Evolutionary conservation across 2,113 vertebrate genomes (phyloP).

Genomic region (Nerophis lumbriciformis): DNA sequence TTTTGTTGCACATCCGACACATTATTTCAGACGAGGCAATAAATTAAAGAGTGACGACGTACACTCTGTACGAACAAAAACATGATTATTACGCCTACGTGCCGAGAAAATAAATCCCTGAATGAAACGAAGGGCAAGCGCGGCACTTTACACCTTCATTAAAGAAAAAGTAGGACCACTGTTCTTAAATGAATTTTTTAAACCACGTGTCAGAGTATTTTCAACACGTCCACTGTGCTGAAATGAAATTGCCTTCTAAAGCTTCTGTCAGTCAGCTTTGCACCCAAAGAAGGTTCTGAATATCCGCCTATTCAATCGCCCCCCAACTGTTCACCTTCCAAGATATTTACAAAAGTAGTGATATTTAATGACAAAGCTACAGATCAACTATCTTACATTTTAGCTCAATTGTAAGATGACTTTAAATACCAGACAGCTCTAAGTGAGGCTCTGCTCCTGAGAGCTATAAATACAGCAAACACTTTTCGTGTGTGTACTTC

Average conservation of each 20-base stretch:
- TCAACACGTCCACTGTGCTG: background rate
- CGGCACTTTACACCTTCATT: constrained; percentile 13
- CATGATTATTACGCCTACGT: constrained; percentile 22
- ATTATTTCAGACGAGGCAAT: constrained; percentile 37
- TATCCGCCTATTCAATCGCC: constrained; percentile 2
- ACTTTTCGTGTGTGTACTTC: background rate
- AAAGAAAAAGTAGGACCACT: constrained; percentile 20
- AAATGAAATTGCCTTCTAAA: background rate
- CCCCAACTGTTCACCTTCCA: constrained; percentile 19
- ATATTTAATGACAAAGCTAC: constrained; percentile 11
- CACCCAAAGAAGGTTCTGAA: background rate
- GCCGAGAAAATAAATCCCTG: constrained; percentile 23
- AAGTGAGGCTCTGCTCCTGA: constrained; percentile 17
- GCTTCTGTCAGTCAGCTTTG: background rate
- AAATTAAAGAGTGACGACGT: constrained; percentile 30
- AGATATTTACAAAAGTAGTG: constrained; percentile 21
- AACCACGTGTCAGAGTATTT: background rate
- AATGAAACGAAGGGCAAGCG: constrained; percentile 27
- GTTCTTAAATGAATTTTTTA: background rate
- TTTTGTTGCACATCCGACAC: constrained; percentile 20
- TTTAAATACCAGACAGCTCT: constrained; percentile 37
- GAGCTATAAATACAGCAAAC: constrained; percentile 28
- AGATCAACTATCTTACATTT: constrained; percentile 10
- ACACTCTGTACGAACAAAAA: constrained; percentile 17
- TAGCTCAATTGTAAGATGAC: constrained; percentile 27